Percentiles rank a stretch among this genome's conserved stretches.
Evolutionary conservation across 2,113 vertebrate genomes (phyloP).

Genomic region (Chionis minor): DNA sequence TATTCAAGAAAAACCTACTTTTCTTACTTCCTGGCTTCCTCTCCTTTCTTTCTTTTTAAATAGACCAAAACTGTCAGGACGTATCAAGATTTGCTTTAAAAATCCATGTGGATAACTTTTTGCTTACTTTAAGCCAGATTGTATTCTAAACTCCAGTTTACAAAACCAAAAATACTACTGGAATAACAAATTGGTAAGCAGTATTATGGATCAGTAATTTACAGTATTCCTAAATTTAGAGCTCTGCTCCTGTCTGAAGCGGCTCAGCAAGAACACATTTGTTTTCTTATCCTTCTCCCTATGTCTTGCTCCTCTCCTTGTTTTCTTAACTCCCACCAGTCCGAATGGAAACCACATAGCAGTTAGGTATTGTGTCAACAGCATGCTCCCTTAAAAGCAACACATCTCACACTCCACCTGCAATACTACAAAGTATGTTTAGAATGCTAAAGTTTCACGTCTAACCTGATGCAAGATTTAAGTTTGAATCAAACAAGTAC

Average conservation of each 20-base stretch:
- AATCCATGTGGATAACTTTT: rapidly evolving
- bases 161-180: neutral
- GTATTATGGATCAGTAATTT: neutral
- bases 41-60: neutral
- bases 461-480: neutral
- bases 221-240: neutral
- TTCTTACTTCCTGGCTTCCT: neutral
- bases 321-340: neutral
- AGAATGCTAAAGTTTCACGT: rapidly evolving
- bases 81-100: neutral
- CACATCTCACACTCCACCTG: neutral
- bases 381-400: neutral
- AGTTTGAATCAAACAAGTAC: neutral
- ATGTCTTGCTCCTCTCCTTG: neutral
- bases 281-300: neutral
- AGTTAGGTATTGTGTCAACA: neutral
- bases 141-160: neutral
- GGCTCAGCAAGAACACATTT: neutral
- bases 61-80: neutral
- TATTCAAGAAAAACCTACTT: neutral
- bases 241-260: neutral
- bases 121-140: neutral
- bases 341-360: neutral
- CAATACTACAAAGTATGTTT: neutral
- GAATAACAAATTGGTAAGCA: neutral